phyloP scores from a whole-genome alignment of 1,140 invertebrate genomes.

The Subanguina moxae region DNA sequence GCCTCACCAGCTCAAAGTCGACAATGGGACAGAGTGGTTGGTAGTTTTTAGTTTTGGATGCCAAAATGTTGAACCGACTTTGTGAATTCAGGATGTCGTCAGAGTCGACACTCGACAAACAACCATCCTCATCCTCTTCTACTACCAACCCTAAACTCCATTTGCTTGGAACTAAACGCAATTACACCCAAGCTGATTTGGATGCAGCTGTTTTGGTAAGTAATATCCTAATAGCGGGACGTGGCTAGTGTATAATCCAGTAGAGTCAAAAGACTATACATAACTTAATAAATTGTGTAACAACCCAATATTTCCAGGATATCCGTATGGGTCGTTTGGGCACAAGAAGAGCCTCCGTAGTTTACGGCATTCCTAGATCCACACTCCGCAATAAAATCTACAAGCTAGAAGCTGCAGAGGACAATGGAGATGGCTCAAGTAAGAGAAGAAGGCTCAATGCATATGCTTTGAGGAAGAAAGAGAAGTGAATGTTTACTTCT shows the following conservation, averaged over 20 bases:
- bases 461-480: slow-evolving; percentile 25
- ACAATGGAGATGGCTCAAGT: slow-evolving; percentile 59
- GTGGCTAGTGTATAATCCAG: too few species aligned
- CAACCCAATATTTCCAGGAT: slow-evolving; percentile 65
- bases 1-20: background rate
- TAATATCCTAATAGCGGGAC: background rate
- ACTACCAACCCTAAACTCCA: slow-evolving; percentile 8
- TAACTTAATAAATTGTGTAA: slow-evolving; percentile 9
- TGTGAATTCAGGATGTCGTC: background rate
- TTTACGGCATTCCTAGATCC: slow-evolving; percentile 89
- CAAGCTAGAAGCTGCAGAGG: slow-evolving; percentile 72
- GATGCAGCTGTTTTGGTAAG: slow-evolving; percentile 29
- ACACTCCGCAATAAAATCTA: slow-evolving; percentile 87
- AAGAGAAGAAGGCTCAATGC: slow-evolving; percentile 23
- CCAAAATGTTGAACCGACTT: background rate
- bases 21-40: background rate
- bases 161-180: slow-evolving; percentile 17
- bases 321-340: slow-evolving; percentile 86
- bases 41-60: background rate
- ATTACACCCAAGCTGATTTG: slow-evolving; percentile 29
- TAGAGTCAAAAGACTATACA: too few species aligned
- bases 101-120: background rate
- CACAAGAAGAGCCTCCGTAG: slow-evolving; percentile 80
- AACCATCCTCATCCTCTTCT: background rate
- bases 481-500: slow-evolving; percentile 4